Conservation (phyloP, 2,113 vertebrate species). For the Strix aluco region DNA sequence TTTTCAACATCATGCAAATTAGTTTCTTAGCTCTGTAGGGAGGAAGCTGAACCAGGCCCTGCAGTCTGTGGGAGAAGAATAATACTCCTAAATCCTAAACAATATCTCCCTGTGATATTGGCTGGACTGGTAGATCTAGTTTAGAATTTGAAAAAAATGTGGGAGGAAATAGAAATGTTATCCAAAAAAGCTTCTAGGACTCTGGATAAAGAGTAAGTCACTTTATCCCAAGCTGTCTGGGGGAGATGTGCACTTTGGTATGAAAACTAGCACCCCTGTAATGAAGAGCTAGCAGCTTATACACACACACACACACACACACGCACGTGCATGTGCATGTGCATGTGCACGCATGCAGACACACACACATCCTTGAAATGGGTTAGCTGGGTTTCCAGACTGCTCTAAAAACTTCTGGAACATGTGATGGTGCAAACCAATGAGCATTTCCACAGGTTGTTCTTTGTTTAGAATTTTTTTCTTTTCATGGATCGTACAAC, state of each 20-base stretch:
- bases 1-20: slow-evolving; percentile 24
- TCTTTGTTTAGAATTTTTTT: neutral
- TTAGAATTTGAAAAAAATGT: neutral
- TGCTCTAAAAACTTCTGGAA: neutral
- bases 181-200: neutral
- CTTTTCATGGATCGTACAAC: neutral
- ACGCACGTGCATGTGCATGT: too few species aligned
- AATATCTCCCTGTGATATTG: neutral
- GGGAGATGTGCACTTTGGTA: neutral
- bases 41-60: neutral
- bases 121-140: neutral
- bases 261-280: neutral
- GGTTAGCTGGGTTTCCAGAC: neutral
- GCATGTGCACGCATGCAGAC: too few species aligned
- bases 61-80: neutral
- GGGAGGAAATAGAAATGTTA: neutral
- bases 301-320: too few species aligned
- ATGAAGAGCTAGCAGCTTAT: neutral
- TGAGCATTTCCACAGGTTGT: neutral
- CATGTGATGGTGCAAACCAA: fast-evolving
- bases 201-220: neutral
- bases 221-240: neutral
- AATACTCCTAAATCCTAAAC: neutral
- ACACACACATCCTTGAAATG: neutral
- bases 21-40: slow-evolving; percentile 22